Evolutionary conservation across 2,797 vertebrate genomes (phyloP).

Genomic region (Amblyopsis hoosieri): DNA sequence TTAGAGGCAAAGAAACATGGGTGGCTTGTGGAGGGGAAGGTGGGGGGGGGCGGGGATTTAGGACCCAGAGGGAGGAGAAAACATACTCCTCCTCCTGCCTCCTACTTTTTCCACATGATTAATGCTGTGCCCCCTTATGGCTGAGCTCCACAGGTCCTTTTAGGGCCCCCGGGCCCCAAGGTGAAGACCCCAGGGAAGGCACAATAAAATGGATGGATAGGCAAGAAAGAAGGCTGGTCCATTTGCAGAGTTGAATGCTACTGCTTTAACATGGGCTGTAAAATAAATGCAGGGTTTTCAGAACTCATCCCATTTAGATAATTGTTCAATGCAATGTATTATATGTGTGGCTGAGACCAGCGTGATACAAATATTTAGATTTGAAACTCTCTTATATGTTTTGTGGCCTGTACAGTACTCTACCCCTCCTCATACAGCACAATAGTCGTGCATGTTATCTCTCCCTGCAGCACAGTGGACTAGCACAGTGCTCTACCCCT

Average conservation of each 20-base stretch:
- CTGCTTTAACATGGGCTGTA: too few species aligned
- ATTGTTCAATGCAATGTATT: too few species aligned
- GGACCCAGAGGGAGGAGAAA: constrained; percentile 25
- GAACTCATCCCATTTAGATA: too few species aligned
- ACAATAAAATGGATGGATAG: not conserved
- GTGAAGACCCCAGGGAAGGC: constrained; percentile 41
- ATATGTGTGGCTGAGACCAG: too few species aligned
- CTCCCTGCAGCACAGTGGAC: too few species aligned
- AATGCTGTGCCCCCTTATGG: constrained; percentile 38
- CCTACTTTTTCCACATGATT: constrained; percentile 51
- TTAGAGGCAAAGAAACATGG: not conserved
- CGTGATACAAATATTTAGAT: too few species aligned
- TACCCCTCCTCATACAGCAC: too few species aligned
- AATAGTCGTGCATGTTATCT: too few species aligned
- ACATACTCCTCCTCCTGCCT: constrained; percentile 27
- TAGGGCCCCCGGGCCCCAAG: constrained; percentile 26
- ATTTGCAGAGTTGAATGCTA: not conserved
- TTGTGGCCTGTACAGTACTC: too few species aligned
- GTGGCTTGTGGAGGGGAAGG: constrained; percentile 23
- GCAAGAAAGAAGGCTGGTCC: not conserved
- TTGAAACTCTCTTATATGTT: too few species aligned
- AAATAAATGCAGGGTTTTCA: too few species aligned
- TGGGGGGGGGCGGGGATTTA: constrained; percentile 46
- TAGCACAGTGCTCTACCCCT: too few species aligned
- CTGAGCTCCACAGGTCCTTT: constrained; percentile 25